Evolutionary conservation across 2,888 invertebrate species (phyloP), one percentile per base, ranked within the genome.

Genomic region (Anorthoa munda): DNA sequence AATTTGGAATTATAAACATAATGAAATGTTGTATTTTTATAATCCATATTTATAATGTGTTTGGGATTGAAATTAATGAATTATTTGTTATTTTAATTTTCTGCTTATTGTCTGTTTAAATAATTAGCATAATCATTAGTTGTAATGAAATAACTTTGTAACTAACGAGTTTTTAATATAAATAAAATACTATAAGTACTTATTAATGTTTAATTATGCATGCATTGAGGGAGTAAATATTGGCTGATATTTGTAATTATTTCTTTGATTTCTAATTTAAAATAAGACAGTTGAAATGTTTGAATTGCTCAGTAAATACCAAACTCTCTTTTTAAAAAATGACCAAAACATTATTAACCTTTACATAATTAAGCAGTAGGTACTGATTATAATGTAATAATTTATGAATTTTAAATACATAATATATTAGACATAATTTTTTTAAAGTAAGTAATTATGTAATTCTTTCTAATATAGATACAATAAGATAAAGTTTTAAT

Each of bases 251-350:
- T 51, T 45, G 7, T 15, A 53, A 23, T 26, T 26, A 3, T 26
- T 2, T n/a, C n/a, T 51, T 39, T 7, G 18, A 21, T 31, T 61
- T 11, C 15, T 18, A 23, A 18, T 51, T 60, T 0, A 53, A 31
- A 55, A 17, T 15, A 3, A n/a, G 26, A 11, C 13, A 50, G 4
- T 3, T 9, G 18, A 39, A 60, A 21, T 21, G 18, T 9, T 23
- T 13, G 1, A 39, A 50, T 13, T 21, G 21, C 50, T 51, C 21
- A 26, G 2, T 13, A 58, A 60, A 75, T 50, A 58, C n/a, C 66
- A 73, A 75, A n/a, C n/a, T 77, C 79, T 82, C 81, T 63, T 31
- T 31, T 72, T 67, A 64, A 23, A 58, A 66, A 66, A 31, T 46
- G 0, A 61, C 74, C 55, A 73, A 73, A 63, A 55, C 56, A 23